A percentile compares a stretch with the other conserved stretches of the same genome.
These are phyloP conservation scores for Meiosimyza decipiens DNA, from an alignment of 2,888 invertebrate genomes.

Conservation along the genomic window DNA sequence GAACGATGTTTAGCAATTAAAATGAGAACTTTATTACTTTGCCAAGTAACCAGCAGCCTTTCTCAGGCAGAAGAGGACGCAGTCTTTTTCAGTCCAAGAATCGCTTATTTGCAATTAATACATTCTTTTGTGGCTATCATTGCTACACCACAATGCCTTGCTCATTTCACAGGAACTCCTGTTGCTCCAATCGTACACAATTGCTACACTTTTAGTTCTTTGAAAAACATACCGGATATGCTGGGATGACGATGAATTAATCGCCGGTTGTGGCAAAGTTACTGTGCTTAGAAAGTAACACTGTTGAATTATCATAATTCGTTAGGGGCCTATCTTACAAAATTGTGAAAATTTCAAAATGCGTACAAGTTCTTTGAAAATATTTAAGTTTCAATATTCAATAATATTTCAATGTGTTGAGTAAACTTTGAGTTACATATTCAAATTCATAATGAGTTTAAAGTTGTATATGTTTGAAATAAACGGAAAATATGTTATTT, in stretches of 20 bases:
- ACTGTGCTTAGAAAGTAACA: background rate
- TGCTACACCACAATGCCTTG: conserved; percentile 33
- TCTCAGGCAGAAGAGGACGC: conserved; percentile 8
- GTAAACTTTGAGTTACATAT: too few species aligned
- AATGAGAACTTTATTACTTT: conserved; percentile 44
- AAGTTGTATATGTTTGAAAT: too few species aligned
- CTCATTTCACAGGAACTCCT: background rate
- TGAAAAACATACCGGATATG: conserved; percentile 35
- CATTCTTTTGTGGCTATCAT: conserved; percentile 49
- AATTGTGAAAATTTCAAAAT: too few species aligned
- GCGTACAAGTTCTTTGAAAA: too few species aligned
- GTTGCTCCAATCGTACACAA: background rate
- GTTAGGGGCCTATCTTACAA: too few species aligned
- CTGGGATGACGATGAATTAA: conserved; percentile 43
- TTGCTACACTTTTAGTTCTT: conserved; percentile 7
- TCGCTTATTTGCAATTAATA: conserved; percentile 58
- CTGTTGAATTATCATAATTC: background rate
- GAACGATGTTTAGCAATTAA: conserved; percentile 57
- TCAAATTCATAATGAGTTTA: too few species aligned
- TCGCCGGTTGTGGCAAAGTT: conserved; percentile 18
- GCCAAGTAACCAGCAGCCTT: conserved; percentile 22
- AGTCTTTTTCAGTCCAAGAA: conserved; percentile 45
- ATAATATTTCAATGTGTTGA: too few species aligned
- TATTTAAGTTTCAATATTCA: too few species aligned
- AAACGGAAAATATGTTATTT: too few species aligned